A percentile compares a stretch with the other conserved stretches of the same genome.
These are phyloP conservation scores for Eulemur coronatus DNA, from an alignment of 2,797 vertebrate species.

Conservation along the genomic window DNA sequence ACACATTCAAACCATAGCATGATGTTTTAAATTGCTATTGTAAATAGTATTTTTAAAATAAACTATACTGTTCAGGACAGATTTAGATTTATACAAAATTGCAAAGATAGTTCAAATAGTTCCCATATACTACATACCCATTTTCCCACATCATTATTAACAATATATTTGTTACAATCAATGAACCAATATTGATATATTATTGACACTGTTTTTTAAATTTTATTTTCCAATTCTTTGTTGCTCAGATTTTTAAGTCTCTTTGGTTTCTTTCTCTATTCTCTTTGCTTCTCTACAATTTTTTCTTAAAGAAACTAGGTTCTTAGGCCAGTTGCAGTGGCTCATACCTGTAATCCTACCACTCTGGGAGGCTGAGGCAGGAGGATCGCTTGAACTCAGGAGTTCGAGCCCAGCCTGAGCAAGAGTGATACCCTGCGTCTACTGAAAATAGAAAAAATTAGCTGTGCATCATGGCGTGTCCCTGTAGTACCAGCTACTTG, in stretches of 20 bases:
- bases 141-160: background rate
- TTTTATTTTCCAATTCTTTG: constrained; percentile 17
- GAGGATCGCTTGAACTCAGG: too few species aligned
- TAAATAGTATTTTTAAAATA: background rate
- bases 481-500: background rate
- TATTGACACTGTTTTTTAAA: background rate
- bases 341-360: too few species aligned
- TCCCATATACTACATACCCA: background rate
- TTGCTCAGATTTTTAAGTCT: background rate
- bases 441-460: too few species aligned
- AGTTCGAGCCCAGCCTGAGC: too few species aligned
- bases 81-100: background rate
- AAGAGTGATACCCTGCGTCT: too few species aligned
- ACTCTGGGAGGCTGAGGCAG: too few species aligned
- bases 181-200: background rate
- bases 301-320: background rate
- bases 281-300: background rate
- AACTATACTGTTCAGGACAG: background rate
- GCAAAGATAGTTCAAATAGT: background rate
- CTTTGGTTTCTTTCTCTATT: background rate
- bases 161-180: background rate
- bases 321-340: background rate
- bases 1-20: background rate
- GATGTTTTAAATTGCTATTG: background rate
- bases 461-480: too few species aligned